Evolutionary conservation across 2,113 vertebrate genomes (phyloP), one percentile per base, ranked within the genome.

Genomic region (Laterallus jamaicensis): DNA sequence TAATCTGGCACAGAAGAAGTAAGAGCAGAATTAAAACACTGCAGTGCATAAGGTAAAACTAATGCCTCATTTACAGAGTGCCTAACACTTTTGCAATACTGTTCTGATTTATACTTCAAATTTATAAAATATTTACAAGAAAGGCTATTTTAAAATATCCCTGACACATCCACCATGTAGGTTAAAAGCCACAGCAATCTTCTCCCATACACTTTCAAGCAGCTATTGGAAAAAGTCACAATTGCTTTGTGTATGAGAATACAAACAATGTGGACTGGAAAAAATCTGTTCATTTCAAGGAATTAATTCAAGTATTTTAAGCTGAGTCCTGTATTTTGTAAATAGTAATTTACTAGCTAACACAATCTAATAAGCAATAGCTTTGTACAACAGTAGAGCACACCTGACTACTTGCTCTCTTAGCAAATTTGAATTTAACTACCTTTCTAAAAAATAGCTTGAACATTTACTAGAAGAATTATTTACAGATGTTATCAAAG

Each of bases 1-100:
- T 98, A 98, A 92, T 98, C 98, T 99, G 86, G 31, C 50, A 96
- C 40, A 93, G 31, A 94, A 92, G 58, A 96, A 91, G 94, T n/a
- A 71, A 6, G 49, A 90, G 26, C 11, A 93, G 93, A 67, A 89
- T 56, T 56, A 88, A 47, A 92, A 86, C 19, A 78, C 0, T 14
- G 13, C 52, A 74, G n/a, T 47, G 19, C 49, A 86, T 89, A 88
- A 49, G 8, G 11, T 4, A 5, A 62, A 77, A 62, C 1, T 16
- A 18, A 83, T 35, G 9, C 15, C 47, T 44, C 68, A 52, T 74
- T 81, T 42, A 62, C 20, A 87, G 28, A 58, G 29, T 35, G n/a
- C 17, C 18, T 50, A 55, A n/a, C 9, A 26, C 12, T 58, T 82
- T n/a, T 7, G 37, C 21, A 83, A 73, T 19, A 40, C 21, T 69